A percentile compares a stretch with the other conserved stretches of the same genome.
Conservation (phyloP, 2,888 invertebrate genomes). For the Aphidoletes aphidimyza region DNA sequence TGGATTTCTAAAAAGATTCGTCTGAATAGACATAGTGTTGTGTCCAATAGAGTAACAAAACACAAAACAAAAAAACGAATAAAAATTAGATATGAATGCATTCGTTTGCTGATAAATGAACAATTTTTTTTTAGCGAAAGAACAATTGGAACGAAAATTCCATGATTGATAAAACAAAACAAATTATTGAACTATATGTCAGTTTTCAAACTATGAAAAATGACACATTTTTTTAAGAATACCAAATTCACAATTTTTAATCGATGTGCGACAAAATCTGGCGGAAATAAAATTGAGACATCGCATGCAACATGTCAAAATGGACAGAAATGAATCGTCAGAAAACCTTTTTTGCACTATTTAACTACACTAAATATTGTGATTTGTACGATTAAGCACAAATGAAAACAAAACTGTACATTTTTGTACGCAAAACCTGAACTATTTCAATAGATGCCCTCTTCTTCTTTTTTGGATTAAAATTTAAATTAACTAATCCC, state of each 20-base stretch:
- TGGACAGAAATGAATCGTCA: neutral
- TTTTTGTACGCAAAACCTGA: neutral
- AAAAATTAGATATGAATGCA: neutral
- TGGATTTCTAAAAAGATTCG: neutral
- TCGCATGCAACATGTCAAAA: neutral
- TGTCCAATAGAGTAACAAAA: neutral
- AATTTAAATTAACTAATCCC: neutral
- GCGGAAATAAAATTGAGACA: neutral
- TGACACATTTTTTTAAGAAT: too few relatives aligned
- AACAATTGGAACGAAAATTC: too few relatives aligned
- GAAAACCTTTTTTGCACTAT: constrained; percentile 18
- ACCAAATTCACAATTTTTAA: too few relatives aligned
- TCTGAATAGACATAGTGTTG: neutral
- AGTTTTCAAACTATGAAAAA: too few relatives aligned
- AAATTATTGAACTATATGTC: too few relatives aligned
- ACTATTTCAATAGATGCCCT: neutral
- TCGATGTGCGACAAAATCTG: too few relatives aligned
- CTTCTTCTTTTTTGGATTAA: neutral
- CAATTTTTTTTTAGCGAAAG: too few relatives aligned
- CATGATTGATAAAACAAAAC: too few relatives aligned
- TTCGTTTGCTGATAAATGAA: too few relatives aligned
- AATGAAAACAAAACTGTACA: too few relatives aligned
- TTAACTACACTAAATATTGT: constrained; percentile 1
- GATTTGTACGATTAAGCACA: constrained; percentile 29
- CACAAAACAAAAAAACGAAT: neutral